Conservation (phyloP, 2,113 vertebrate genomes). For the Piprites chloris region DNA sequence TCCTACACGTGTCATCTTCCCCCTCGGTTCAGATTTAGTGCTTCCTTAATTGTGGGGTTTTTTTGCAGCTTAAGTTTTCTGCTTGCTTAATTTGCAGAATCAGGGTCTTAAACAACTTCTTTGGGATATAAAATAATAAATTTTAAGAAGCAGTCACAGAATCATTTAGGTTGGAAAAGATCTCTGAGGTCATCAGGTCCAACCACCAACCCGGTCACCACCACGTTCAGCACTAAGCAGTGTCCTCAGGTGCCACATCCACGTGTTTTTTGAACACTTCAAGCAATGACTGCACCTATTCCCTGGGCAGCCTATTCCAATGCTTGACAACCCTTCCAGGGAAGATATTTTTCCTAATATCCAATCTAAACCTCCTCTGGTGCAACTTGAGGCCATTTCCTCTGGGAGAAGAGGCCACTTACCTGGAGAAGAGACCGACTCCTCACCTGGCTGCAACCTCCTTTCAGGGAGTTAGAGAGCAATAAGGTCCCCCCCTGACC, state of each 20-base stretch:
- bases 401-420: background rate
- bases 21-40: background rate
- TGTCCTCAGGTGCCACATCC: background rate
- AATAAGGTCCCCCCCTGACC: too few relatives aligned
- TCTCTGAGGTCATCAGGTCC: background rate
- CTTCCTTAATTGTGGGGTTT: background rate
- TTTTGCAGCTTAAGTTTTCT: background rate
- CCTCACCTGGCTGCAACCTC: background rate
- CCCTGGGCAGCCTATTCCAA: background rate
- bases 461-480: background rate
- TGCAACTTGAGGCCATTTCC: fast-evolving
- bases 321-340: background rate
- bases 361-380: background rate
- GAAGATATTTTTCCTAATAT: background rate
- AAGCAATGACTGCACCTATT: background rate
- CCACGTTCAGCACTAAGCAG: background rate
- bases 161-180: background rate
- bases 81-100: background rate
- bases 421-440: background rate
- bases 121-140: background rate
- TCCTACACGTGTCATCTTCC: background rate
- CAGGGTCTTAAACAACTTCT: background rate
- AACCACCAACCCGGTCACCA: fast-evolving
- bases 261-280: background rate
- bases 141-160: background rate